Conservation (phyloP, 1,140 invertebrate species). For the Diabrotica virgifera region DNA sequence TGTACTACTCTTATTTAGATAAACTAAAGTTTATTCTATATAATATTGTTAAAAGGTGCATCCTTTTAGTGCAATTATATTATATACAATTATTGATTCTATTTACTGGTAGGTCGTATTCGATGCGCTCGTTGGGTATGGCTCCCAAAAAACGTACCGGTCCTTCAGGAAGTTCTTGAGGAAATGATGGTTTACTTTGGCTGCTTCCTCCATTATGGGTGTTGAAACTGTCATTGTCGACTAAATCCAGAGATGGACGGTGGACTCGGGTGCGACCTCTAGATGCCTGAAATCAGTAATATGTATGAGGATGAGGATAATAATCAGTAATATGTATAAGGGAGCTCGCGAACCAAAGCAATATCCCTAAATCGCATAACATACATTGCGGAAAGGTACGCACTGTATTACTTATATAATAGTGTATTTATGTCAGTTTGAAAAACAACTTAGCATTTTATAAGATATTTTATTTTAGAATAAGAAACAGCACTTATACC, state of each 20-base stretch:
- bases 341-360: too few relatives aligned
- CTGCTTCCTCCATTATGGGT: slow-evolving; percentile 54
- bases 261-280: slow-evolving; percentile 48
- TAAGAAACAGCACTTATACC: too few relatives aligned
- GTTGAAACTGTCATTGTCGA: slow-evolving; percentile 76
- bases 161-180: slow-evolving; percentile 53
- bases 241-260: slow-evolving; percentile 70
- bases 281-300: neutral
- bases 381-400: too few relatives aligned
- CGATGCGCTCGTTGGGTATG: slow-evolving; percentile 55
- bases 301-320: too few relatives aligned
- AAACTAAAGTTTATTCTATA: too few relatives aligned
- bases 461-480: too few relatives aligned
- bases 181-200: slow-evolving; percentile 50
- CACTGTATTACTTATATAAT: too few relatives aligned
- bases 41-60: too few relatives aligned
- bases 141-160: slow-evolving; percentile 58
- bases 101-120: slow-evolving; percentile 43
- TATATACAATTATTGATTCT: slow-evolving; percentile 10
- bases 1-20: neutral
- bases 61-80: slow-evolving; percentile 10
- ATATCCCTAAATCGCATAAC: too few relatives aligned
- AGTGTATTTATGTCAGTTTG: too few relatives aligned
- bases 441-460: too few relatives aligned
- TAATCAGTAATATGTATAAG: too few relatives aligned